A percentile compares a stretch with the other conserved stretches of the same genome.
phyloP scores from a whole-genome alignment of 2,113 vertebrate species.

The Platanista minor region DNA sequence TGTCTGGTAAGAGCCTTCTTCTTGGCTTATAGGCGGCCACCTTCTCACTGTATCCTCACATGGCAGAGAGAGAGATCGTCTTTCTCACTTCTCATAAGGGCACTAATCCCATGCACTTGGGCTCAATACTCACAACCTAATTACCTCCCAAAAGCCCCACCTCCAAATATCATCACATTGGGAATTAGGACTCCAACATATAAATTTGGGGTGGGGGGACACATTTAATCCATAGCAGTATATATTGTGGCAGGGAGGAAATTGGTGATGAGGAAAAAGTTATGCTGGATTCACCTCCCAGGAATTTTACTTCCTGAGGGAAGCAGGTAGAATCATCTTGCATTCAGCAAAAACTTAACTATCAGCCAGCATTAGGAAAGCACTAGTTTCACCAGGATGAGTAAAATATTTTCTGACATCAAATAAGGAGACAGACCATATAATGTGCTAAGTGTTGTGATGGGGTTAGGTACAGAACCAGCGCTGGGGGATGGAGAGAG shows the following conservation, averaged over 20 bases:
- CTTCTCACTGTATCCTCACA: not conserved
- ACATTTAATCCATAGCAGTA: not conserved
- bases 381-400: not conserved
- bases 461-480: not conserved
- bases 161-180: not conserved
- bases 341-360: not conserved
- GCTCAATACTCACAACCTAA: not conserved
- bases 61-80: not conserved
- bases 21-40: not conserved
- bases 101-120: not conserved
- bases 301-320: not conserved
- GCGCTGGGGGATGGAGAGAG: not conserved
- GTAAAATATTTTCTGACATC: constrained; percentile 5
- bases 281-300: not conserved
- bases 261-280: not conserved
- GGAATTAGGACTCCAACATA: not conserved
- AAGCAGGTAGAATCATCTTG: not conserved
- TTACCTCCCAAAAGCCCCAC: not conserved
- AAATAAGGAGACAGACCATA: not conserved
- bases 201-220: not conserved
- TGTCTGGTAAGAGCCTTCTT: not conserved
- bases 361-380: not conserved
- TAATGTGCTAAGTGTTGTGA: not conserved
- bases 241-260: not conserved
- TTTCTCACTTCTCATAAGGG: not conserved